Base-by-base conservation (phyloP, 2,113 vertebrate species). In the Neodon shergylaensis region DNA sequence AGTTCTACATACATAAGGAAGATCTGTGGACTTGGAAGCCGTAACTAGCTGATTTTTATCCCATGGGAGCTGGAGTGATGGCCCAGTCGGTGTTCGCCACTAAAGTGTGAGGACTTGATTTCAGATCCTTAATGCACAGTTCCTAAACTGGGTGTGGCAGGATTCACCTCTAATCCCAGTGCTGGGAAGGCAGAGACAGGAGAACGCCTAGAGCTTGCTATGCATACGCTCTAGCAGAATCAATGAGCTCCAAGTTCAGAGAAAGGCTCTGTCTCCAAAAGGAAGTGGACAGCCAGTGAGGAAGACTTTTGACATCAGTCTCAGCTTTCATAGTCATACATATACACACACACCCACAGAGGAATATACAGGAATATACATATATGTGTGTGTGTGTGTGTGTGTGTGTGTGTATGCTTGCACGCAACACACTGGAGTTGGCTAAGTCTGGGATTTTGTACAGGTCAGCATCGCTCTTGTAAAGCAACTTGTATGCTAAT, bases 41-140 rank as follows among this genome's bases (percentile, higher is more conserved):
- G 39, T 21, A 73, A 90, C 42, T 22, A 77, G 44, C 61, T 94
- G 36, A 58, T 85, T 86, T 96, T 90, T 74, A 85, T 74, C 44
- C 47, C 61, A 58, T 66, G 61, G 42, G 19, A 12, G 19, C 31
- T n/a, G 44, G 44, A 70, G 65, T 70, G 65, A 52, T 24, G 31
- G 33, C 17, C 66, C 31, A 86, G 44, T 49, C 8, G 1, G 19
- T 68, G 42, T 36, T 68, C 7, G 9, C 31, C 42, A 33, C 19
- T 1, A 2, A n/a, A 49, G 31, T 47, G 2, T 70, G 44, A 49
- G 65, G 28, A 66, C 82, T 28, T 33, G 61, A 66, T 12, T 68
- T 52, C 84, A 70, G 31, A 47, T 49, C 16, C 31, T 22, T 44
- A 68, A 44, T 10, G 66, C 28, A 1, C 26, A 47, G 33, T 33